Evolutionary conservation across 37 sponge, comb jelly and placozoan genomes (phyloP).

Genomic region (Crambe crambe): DNA sequence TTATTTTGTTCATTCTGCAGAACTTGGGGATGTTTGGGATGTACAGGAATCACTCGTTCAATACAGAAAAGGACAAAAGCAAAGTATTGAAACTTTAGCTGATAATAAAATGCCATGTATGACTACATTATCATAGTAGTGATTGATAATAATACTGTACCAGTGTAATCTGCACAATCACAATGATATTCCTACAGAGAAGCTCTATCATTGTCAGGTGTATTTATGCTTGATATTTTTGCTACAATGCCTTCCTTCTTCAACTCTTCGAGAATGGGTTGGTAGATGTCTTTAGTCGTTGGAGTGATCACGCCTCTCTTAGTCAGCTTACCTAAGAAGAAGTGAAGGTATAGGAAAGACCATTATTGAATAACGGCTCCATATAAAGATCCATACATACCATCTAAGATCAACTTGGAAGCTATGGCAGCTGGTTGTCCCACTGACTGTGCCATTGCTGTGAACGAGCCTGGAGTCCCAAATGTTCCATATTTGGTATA

Average conservation of each 20-base stretch:
- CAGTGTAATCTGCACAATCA: too few species aligned
- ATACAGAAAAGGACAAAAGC: conserved; percentile 61
- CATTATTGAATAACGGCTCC: not conserved
- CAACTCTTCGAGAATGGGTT: conserved; percentile 70
- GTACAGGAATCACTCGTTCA: conserved; percentile 82
- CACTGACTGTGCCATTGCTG: conserved; percentile 91
- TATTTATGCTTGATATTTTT: too few species aligned
- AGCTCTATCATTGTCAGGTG: too few species aligned
- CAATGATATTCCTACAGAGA: too few species aligned
- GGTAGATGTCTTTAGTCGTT: conserved; percentile 72
- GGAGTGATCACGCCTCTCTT: conserved; percentile 71
- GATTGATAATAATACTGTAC: too few species aligned
- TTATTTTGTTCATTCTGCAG: too few species aligned
- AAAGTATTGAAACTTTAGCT: conserved; percentile 25
- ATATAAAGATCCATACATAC: conserved; percentile 35
- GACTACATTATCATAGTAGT: too few species aligned
- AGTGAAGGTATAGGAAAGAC: not conserved
- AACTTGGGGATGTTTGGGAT: conserved; percentile 67
- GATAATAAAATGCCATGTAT: too few species aligned
- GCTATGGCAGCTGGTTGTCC: conserved; percentile 92
- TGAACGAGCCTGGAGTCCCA: conserved; percentile 60
- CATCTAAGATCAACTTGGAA: conserved; percentile 75
- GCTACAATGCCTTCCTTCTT: conserved; percentile 63
- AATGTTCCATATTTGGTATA: conserved; percentile 72
- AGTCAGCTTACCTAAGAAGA: conserved; percentile 64